Percentiles rank a stretch among this genome's conserved stretches.
phyloP scores from a whole-genome alignment of 2,888 invertebrate species.

The Pandemis heparana region DNA sequence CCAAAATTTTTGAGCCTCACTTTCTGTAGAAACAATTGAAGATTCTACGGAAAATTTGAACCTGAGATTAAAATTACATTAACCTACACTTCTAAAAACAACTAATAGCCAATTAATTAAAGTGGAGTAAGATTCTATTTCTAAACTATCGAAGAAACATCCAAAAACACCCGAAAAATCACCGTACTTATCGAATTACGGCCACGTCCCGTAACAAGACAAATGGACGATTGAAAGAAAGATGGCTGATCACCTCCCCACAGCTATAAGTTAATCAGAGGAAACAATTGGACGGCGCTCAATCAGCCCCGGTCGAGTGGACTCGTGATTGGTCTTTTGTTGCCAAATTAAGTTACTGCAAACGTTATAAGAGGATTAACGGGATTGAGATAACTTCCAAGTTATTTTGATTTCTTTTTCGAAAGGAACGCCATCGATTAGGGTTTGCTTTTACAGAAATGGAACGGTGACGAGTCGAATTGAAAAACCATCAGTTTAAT shows the following conservation, averaged over 20 bases:
- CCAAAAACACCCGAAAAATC: background rate
- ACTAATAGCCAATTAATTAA: background rate
- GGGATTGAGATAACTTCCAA: background rate
- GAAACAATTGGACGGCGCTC: slow-evolving; percentile 5
- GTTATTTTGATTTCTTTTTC: no score
- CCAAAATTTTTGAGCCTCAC: no score
- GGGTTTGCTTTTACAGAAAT: no score
- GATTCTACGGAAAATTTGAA: no score
- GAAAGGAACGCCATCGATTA: no score
- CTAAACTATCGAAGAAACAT: background rate
- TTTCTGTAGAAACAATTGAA: no score
- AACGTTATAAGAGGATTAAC: background rate
- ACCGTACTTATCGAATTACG: background rate
- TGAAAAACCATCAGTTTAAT: no score
- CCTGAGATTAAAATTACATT: no score
- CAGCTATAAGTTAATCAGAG: slow-evolving; percentile 13
- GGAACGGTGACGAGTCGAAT: no score
- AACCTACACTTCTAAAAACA: background rate
- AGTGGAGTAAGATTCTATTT: no score
- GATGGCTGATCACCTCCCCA: slow-evolving; percentile 1
- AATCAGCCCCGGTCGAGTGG: slow-evolving; percentile 4
- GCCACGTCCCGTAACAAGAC: background rate
- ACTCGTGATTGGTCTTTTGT: background rate
- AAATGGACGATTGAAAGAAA: slow-evolving; percentile 1
- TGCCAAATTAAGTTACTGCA: slow-evolving; percentile 5